Evolutionary conservation across 2,113 vertebrate genomes (phyloP).

Genomic region (Dolichotis patagonum): DNA sequence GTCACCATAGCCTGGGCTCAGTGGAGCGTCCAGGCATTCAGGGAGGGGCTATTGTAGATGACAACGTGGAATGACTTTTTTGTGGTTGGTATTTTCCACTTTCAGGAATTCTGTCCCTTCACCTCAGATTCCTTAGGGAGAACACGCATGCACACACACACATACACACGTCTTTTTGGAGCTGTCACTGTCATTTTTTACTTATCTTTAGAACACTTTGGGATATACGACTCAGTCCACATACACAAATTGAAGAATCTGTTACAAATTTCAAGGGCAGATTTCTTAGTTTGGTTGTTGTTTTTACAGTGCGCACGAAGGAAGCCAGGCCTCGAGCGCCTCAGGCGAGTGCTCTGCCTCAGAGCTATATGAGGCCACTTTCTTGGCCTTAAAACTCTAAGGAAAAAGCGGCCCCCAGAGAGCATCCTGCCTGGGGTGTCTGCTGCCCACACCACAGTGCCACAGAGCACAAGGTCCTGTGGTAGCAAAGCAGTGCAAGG

Average conservation of each 20-base stretch:
- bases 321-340: neutral
- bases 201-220: neutral
- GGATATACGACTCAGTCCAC: neutral
- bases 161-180: neutral
- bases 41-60: neutral
- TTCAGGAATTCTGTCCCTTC: constrained; percentile 30
- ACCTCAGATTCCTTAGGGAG: neutral
- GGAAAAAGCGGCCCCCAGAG: neutral
- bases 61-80: neutral
- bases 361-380: neutral
- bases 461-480: neutral
- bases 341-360: neutral
- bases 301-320: neutral
- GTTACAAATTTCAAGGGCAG: neutral
- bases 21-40: neutral
- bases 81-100: neutral
- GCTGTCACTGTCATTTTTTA: neutral
- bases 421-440: neutral
- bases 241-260: neutral
- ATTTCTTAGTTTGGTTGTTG: neutral
- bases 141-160: neutral
- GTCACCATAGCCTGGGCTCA: neutral
- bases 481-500: neutral
- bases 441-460: neutral
- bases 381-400: constrained; percentile 12